Evolutionary conservation across 23 tunicate genomes (phyloP), one percentile per base, ranked within the genome.

Genomic region (Pegea sp.): DNA sequence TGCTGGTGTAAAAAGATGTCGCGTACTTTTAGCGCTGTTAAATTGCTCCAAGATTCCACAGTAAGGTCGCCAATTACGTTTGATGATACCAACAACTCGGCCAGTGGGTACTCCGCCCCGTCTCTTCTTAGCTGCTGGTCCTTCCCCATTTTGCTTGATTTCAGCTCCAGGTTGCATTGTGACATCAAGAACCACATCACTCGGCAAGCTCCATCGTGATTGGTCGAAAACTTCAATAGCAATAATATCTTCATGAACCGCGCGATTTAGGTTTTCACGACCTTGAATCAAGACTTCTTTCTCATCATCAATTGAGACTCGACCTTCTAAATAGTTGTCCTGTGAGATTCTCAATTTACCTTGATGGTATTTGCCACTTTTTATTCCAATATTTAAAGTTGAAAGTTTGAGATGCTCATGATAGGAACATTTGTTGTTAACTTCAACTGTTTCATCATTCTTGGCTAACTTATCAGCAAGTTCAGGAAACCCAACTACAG

Each of bases 91-190:
- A 52, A 91, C 63, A 4, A 91, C 69, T 64, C 64, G 64, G 24
- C 99, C 99, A 57, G 99, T 72, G 8, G 94, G 84, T 8, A 81
- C 64, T 31, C 60, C 63, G 44, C 60, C 57, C 19, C 25, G 56
- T 28, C 19, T 30, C 52, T n/a, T 57, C 44, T 11, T 22, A 3
- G 56, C 60, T 13, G 22, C 16, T 52, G 56, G 24, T 52, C 56
- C 56, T 28, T 42, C 63, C 16, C 43, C 56, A 53, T 54, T 28
- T 42, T 68, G 77, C 8, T 43, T 26, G 31, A 66, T 74, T 38
- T 91, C 99, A 25, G 99, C 99, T 27, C 99, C 79, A 2, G 99
- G 99, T 56, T 91, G 99, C 33, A 91, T 52, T n/a, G 90, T 67
- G 22, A 69, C 75, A 91, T 91, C 99, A 29, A 91, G 72, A 23